Percentiles rank a stretch among this genome's conserved stretches.
phyloP scores from a whole-genome alignment of 2,113 vertebrate genomes.

The Nipponia nippon region DNA sequence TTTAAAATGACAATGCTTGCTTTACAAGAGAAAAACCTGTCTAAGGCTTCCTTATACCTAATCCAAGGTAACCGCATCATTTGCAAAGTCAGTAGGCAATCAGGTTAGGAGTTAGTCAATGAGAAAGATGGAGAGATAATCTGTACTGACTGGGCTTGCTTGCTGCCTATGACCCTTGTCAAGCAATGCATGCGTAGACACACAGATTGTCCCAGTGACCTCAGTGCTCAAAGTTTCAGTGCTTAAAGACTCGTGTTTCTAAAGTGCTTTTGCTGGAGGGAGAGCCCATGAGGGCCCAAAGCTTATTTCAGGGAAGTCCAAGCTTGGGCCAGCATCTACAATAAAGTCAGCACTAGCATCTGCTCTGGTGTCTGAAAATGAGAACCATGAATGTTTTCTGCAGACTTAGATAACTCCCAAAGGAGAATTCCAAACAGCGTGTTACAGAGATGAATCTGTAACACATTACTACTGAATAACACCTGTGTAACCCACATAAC shows the following conservation, averaged over 20 bases:
- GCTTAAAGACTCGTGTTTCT: not conserved
- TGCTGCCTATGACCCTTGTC: not conserved
- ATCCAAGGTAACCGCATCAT: not conserved
- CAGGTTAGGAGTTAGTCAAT: not conserved
- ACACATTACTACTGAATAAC: not conserved
- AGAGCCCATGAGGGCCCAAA: not conserved
- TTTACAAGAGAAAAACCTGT: not conserved
- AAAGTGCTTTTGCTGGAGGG: not conserved
- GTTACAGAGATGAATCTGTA: not conserved
- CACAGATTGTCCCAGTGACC: not conserved
- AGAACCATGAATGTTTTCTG: not conserved
- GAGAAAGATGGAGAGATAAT: not conserved
- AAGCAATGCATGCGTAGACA: not conserved
- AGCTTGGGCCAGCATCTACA: not conserved
- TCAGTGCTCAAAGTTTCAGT: not conserved
- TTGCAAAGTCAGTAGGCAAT: not conserved
- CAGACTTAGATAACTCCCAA: not conserved
- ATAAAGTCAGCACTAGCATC: not conserved
- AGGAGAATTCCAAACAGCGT: not conserved
- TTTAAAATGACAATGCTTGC: not conserved
- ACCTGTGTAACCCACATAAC: not conserved
- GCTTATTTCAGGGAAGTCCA: not conserved
- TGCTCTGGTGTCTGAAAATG: not conserved
- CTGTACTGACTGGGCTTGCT: not conserved
- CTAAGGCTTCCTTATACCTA: not conserved